A percentile compares a stretch with the other conserved stretches of the same genome.
Conservation (phyloP, 2,113 vertebrate genomes). For the Vombatus ursinus region DNA sequence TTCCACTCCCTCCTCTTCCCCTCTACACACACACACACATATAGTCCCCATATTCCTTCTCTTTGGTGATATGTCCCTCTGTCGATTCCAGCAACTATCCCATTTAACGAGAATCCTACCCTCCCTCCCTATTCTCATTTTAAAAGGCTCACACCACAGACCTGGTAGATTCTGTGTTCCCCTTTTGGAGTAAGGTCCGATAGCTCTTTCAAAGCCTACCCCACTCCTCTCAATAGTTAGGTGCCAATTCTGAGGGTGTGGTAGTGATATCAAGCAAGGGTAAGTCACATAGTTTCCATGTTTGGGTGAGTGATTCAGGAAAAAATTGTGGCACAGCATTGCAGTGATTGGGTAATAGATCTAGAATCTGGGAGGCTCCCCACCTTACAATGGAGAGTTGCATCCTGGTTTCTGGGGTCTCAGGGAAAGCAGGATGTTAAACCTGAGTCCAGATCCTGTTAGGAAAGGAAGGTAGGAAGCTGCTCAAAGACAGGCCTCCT, state of each 20-base stretch:
- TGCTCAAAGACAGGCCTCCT: not conserved
- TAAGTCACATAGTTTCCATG: not conserved
- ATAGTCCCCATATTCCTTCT: too few relatives aligned
- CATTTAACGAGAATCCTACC: not conserved
- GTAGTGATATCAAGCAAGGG: not conserved
- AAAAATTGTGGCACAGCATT: not conserved
- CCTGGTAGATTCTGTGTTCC: not conserved
- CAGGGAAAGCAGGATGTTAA: not conserved
- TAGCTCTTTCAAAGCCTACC: not conserved
- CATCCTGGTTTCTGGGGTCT: not conserved
- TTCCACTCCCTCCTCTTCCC: too few relatives aligned
- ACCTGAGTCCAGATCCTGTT: not conserved
- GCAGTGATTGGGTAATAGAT: not conserved
- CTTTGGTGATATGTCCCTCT: too few relatives aligned
- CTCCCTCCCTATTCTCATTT: not conserved
- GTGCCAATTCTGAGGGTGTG: not conserved
- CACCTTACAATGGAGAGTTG: not conserved
- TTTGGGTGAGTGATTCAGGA: not conserved
- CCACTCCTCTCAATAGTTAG: not conserved
- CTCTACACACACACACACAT: too few relatives aligned
- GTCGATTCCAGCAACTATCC: too few relatives aligned
- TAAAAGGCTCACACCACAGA: too few relatives aligned
- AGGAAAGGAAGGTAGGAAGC: not conserved
- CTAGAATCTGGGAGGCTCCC: not conserved
- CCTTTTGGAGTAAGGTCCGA: not conserved